These are phyloP conservation scores for Meriones unguiculatus DNA, from an alignment of 2,113 vertebrate species.

Conservation along the genomic window DNA sequence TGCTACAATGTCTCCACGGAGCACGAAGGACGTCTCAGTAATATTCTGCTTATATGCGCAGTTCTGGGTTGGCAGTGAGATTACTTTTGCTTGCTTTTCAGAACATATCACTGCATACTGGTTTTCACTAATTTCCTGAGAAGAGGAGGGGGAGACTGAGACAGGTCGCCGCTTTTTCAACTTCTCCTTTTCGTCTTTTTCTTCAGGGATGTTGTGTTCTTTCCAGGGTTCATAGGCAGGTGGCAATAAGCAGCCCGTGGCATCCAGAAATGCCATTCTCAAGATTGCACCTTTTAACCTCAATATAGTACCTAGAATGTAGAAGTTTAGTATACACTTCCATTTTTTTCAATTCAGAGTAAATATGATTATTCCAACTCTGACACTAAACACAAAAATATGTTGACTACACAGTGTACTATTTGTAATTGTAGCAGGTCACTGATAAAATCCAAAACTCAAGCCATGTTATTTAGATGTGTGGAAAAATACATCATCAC, in stretches of 20 bases:
- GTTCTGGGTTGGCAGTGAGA: slow-evolving; percentile 96
- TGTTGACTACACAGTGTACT: background rate
- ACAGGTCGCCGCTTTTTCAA: slow-evolving; percentile 94
- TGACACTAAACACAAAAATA: background rate
- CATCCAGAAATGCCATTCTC: slow-evolving; percentile 96
- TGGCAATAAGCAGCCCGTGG: slow-evolving; percentile 91
- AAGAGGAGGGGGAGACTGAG: slow-evolving; percentile 96
- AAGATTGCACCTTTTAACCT: slow-evolving; percentile 95
- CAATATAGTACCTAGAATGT: slow-evolving; percentile 92
- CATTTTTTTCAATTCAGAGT: slow-evolving; percentile 39
- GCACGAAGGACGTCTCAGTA: slow-evolving; percentile 98
- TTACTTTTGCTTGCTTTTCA: slow-evolving; percentile 99
- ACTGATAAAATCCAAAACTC: background rate
- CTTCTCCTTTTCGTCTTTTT: slow-evolving; percentile 97
- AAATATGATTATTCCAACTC: background rate
- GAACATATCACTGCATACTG: slow-evolving; percentile 98
- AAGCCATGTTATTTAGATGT: background rate
- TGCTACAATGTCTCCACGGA: slow-evolving; percentile 95
- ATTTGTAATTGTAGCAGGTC: background rate
- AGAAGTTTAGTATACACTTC: slow-evolving; percentile 65
- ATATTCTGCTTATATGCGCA: slow-evolving; percentile 98
- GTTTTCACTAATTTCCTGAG: slow-evolving; percentile 97
- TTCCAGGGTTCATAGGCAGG: slow-evolving; percentile 94
- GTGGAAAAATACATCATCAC: background rate
- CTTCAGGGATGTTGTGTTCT: slow-evolving; percentile 93